phyloP scores from a whole-genome alignment of 2,888 invertebrate genomes.

The Drosophila algonquin region DNA sequence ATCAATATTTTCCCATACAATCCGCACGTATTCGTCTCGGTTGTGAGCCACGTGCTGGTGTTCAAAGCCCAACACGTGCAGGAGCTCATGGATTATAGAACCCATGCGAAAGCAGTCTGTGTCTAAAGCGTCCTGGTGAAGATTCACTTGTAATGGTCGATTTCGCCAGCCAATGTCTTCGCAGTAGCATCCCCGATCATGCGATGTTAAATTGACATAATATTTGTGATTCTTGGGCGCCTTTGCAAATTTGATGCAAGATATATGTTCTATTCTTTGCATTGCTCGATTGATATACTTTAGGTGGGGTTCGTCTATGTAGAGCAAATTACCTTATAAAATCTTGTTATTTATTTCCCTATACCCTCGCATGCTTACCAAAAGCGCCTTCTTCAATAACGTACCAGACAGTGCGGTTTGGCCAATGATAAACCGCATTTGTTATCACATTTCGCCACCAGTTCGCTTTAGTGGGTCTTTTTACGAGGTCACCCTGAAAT shows the following conservation, averaged over 20 bases:
- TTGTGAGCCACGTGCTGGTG: conserved; percentile 90
- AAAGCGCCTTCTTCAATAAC: neutral
- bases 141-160: conserved; percentile 30
- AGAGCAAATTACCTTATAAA: conserved; percentile 77
- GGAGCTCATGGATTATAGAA: conserved; percentile 89
- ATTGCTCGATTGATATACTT: neutral
- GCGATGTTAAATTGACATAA: conserved; percentile 49
- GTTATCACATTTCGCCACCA: neutral
- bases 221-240: conserved; percentile 81
- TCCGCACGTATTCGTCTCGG: conserved; percentile 87
- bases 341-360: neutral
- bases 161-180: conserved; percentile 87
- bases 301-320: conserved; percentile 86
- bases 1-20: conserved; percentile 82
- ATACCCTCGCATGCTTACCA: neutral
- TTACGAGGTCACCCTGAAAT: neutral
- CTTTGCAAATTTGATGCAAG: conserved; percentile 88
- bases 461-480: neutral
- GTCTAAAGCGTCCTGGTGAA: conserved; percentile 38
- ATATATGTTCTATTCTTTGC: conserved; percentile 84
- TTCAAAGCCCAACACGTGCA: conserved; percentile 90
- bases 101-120: conserved; percentile 60
- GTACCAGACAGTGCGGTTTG: conserved; percentile 1
- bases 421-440: neutral
- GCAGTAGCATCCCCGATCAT: conserved; percentile 88